phyloP scores from a whole-genome alignment of 2,797 vertebrate species.

The Sparus aurata region DNA sequence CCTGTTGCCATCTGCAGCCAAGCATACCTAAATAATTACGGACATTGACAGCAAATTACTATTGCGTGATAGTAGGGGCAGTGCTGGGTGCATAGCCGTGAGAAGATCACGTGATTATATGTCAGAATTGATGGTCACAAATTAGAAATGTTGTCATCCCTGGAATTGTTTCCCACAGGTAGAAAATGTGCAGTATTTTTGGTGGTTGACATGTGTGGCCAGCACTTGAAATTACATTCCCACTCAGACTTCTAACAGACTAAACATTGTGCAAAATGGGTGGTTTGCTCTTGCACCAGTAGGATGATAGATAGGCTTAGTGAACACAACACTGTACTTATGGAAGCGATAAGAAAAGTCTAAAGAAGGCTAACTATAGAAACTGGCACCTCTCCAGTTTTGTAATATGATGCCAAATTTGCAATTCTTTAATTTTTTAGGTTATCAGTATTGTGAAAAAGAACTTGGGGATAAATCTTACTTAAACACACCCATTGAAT shows the following conservation, averaged over 20 bases:
- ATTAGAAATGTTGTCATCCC: background rate
- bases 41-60: slow-evolving; percentile 15
- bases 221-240: background rate
- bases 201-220: background rate
- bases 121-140: background rate
- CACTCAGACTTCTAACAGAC: background rate
- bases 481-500: background rate
- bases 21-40: slow-evolving; percentile 17
- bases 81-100: background rate
- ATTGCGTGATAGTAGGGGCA: background rate
- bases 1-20: slow-evolving; percentile 13
- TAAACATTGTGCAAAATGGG: background rate
- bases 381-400: background rate
- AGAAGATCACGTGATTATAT: slow-evolving; percentile 2
- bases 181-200: background rate
- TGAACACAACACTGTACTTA: no score
- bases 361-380: no score
- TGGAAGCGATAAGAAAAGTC: no score
- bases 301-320: no score
- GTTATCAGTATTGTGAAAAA: background rate
- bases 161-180: background rate
- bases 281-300: no score
- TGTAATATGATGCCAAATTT: background rate
- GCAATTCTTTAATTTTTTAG: background rate
- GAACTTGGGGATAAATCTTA: background rate